Conservation (phyloP, 2,888 invertebrate genomes). For the Mesorhabditis belari region DNA sequence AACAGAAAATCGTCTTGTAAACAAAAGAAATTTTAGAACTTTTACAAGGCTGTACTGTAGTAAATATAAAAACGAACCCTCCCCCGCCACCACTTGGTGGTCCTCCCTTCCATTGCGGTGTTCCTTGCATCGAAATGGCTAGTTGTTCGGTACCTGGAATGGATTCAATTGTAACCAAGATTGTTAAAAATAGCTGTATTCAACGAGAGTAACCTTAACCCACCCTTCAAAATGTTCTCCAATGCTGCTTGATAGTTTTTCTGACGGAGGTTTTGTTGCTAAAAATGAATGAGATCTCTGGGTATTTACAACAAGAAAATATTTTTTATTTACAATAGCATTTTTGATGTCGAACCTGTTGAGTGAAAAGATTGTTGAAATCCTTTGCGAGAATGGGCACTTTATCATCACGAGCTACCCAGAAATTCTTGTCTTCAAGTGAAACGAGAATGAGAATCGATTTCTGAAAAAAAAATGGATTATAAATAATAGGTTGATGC, state of each 20-base stretch:
- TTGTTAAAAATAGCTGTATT: not conserved
- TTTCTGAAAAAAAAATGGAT: slow-evolving; percentile 26
- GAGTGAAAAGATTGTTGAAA: slow-evolving; percentile 40
- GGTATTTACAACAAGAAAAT: too few relatives aligned
- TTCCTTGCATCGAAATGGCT: not conserved
- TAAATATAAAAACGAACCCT: not conserved
- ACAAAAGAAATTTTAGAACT: too few relatives aligned
- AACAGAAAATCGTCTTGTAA: too few relatives aligned
- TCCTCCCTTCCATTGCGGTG: not conserved
- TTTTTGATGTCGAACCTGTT: slow-evolving; percentile 20
- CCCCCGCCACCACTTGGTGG: not conserved
- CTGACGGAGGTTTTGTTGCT: slow-evolving; percentile 35
- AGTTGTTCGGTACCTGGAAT: not conserved
- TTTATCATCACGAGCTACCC: slow-evolving; percentile 44
- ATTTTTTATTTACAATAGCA: not conserved
- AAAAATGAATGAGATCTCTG: too few relatives aligned
- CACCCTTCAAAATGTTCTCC: slow-evolving; percentile 11
- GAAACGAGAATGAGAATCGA: slow-evolving; percentile 34
- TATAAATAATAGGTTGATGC: too few relatives aligned
- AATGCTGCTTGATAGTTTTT: slow-evolving; percentile 15
- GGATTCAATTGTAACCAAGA: too few relatives aligned
- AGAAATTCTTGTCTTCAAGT: slow-evolving; percentile 45
- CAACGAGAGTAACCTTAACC: too few relatives aligned
- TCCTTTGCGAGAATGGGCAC: slow-evolving; percentile 46
- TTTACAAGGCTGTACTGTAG: not conserved